Evolutionary conservation across 2,888 invertebrate species (phyloP), one percentile per base, ranked within the genome.

Genomic region (Noctua janthe): DNA sequence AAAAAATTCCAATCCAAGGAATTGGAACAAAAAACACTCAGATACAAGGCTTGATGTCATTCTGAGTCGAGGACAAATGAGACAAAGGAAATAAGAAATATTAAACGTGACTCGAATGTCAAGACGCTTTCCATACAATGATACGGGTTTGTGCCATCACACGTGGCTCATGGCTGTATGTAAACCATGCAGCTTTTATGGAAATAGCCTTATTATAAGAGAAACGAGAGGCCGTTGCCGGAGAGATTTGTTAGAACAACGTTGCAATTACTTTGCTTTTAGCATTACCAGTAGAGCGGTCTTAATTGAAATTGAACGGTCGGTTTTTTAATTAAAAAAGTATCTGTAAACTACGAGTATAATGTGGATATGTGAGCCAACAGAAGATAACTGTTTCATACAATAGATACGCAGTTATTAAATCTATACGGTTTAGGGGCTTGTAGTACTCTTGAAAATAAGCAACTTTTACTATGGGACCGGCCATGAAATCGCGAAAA

Each of bases 41-140:
- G 93, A 93, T 94, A 92, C 92, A 92, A 85, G 91, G 86, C 92
- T 92, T 94, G 94, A 95, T 95, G 95, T 94, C 93, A 95, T 95
- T 94, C 93, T 92, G 94, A 93, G 91, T 94, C 91, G 94, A 92
- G 94, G 94, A 96, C 95, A 96, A 96, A 97, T 96, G 96, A 96
- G 94, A 94, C 95, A 94, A 95, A 96, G 94, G 94, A 96, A 96
- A 96, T 96, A 96, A 96, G 96, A 96, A 96, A 96, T 96, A 96
- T 96, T 95, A 95, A 94, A 96, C 97, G 96, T 97, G 96, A 96
- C 96, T 93, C 74, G 95, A 95, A 95, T 95, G 92, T 93, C 91
- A 94, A 95, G 93, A 92, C 88, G 90, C 90, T 95, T 94, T 94
- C 94, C 94, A 95, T 95, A 94, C 94, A 93, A 92, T 92, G 91